Evolutionary conservation across 92 coral and sea anemone species (phyloP).

Genomic region (Epizoanthus scotinus): DNA sequence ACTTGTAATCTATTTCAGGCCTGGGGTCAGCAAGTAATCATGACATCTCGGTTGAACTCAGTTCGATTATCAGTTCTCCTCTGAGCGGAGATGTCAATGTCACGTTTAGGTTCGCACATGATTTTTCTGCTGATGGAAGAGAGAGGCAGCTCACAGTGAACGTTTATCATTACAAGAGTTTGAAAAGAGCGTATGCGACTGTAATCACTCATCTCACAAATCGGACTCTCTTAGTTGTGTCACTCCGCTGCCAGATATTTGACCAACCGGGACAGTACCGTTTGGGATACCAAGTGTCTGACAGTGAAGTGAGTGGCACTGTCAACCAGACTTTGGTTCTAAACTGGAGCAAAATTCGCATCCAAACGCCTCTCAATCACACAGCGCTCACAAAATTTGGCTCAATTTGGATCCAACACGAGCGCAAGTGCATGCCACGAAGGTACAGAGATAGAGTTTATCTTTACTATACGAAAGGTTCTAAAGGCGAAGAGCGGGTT

Average conservation of each 20-base stretch:
- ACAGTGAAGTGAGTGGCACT: constrained; percentile 58
- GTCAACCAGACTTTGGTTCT: constrained; percentile 63
- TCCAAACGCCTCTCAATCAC: constrained; percentile 79
- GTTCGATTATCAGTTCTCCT: constrained; percentile 5
- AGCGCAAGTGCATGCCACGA: constrained; percentile 76
- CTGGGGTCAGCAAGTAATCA: constrained; percentile 6
- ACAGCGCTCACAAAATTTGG: constrained; percentile 85
- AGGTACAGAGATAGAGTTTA: constrained; percentile 67
- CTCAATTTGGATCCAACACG: constrained; percentile 79
- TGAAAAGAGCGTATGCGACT: not conserved
- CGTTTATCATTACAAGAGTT: constrained; percentile 11
- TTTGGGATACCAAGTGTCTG: constrained; percentile 74
- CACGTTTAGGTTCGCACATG: constrained; percentile 53
- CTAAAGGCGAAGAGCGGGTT: constrained; percentile 60
- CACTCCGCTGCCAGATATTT: constrained; percentile 76
- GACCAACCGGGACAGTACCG: constrained; percentile 80
- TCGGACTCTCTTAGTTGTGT: constrained; percentile 31
- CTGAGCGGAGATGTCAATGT: constrained; percentile 77
- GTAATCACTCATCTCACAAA: not conserved
- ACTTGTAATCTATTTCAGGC: not conserved
- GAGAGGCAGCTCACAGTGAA: not conserved
- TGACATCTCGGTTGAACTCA: not conserved
- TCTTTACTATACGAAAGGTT: constrained; percentile 66
- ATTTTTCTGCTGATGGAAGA: constrained; percentile 32
- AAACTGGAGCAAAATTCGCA: constrained; percentile 65